Conservation (phyloP, 2,888 invertebrate genomes). For the Lasioglossum figueresi region DNA sequence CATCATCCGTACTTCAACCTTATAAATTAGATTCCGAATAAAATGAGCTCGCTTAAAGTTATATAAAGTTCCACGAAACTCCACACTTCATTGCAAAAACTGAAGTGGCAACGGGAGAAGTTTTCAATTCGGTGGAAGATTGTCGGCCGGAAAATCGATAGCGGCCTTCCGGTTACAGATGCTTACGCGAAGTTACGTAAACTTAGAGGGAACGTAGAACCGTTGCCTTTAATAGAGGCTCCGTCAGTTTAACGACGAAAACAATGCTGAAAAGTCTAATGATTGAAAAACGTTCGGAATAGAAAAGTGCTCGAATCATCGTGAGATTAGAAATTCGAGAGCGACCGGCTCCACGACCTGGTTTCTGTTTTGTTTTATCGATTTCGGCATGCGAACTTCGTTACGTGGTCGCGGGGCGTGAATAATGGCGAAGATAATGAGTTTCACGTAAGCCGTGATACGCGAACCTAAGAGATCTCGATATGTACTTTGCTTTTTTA, state of each 20-base stretch:
- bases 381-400: constrained; percentile 10
- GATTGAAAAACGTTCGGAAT: background rate
- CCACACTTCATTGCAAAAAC: background rate
- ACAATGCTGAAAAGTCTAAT: background rate
- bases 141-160: background rate
- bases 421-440: constrained; percentile 7
- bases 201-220: background rate
- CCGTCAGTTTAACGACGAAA: background rate
- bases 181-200: background rate
- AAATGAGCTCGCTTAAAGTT: background rate
- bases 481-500: background rate
- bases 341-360: background rate
- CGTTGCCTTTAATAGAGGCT: background rate
- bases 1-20: too few species aligned
- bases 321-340: constrained; percentile 33
- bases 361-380: constrained; percentile 10
- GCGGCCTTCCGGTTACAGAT: background rate
- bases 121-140: background rate
- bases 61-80: background rate
- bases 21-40: background rate
- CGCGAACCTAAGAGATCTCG: background rate
- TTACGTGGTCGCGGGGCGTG: constrained; percentile 4
- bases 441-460: background rate
- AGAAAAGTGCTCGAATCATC: background rate
- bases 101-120: background rate